A percentile compares a stretch with the other conserved stretches of the same genome.
Evolutionary conservation across 2,888 invertebrate species (phyloP).

Genomic region (Cheilosia variabilis): DNA sequence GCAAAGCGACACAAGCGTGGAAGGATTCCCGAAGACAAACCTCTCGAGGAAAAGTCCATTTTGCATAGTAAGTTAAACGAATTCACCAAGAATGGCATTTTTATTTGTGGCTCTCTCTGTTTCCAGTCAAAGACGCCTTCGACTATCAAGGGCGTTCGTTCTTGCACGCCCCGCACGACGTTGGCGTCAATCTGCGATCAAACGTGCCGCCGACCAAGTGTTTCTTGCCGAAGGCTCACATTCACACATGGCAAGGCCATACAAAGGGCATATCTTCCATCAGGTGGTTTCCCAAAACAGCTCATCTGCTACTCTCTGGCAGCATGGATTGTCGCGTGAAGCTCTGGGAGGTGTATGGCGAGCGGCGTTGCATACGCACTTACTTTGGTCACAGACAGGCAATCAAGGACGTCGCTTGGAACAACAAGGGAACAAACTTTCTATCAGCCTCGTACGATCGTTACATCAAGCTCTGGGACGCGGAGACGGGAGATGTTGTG

Average conservation of each 20-base stretch:
- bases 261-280: slow-evolving; percentile 97
- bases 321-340: slow-evolving; percentile 99
- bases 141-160: slow-evolving; percentile 99
- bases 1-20: slow-evolving; percentile 95
- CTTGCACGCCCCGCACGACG: slow-evolving; percentile 95
- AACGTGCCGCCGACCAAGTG: slow-evolving; percentile 96
- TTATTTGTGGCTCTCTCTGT: background rate
- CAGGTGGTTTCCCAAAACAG: slow-evolving; percentile 96
- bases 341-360: slow-evolving; percentile 99
- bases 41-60: slow-evolving; percentile 97
- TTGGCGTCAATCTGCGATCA: slow-evolving; percentile 94
- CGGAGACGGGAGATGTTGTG: slow-evolving; percentile 95
- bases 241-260: slow-evolving; percentile 98
- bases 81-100: background rate
- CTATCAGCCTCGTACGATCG: slow-evolving; percentile 98
- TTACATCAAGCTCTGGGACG: slow-evolving; percentile 99
- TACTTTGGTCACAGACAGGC: slow-evolving; percentile 99
- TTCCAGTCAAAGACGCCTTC: slow-evolving; percentile 93
- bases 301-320: slow-evolving; percentile 96
- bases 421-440: slow-evolving; percentile 96
- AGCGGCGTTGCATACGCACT: slow-evolving; percentile 95
- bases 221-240: slow-evolving; percentile 97
- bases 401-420: slow-evolving; percentile 97
- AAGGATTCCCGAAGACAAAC: slow-evolving; percentile 94
- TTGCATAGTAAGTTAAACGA: slow-evolving; percentile 90